Evolutionary conservation across 2,797 vertebrate species (phyloP), one percentile per base, ranked within the genome.

Genomic region (Neosilurus mollespiculum): DNA sequence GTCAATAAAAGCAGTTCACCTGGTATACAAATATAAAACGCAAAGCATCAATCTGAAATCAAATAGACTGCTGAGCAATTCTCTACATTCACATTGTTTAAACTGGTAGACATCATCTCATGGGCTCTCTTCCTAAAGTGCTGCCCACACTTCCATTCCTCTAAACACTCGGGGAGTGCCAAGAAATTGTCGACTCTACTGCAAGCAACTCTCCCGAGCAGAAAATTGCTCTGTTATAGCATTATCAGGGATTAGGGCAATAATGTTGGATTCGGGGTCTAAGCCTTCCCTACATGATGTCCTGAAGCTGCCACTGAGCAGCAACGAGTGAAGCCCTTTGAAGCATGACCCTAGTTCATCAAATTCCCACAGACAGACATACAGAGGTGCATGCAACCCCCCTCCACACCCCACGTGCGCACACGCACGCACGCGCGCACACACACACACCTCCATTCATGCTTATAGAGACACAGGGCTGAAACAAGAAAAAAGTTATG

Each of bases 231-330:
- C 93, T 85, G 93, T 94, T 94, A 94, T 88, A 90, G 93, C 93
- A 94, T 95, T 94, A 95, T 94, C 94, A 93, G 93, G 94, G 94
- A 95, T 95, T 95, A 95, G 87, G 91, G 92, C 93, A 93, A 94
- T 94, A 93, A 90, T 93, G 93, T 92, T 90, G 91, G 92, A 91
- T 91, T 93, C 92, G 88, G 93, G 91, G 92, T 90, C 91, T 92
- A 91, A 93, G 92, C 92, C 91, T 88, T 92, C 85, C 88, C 90
- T 90, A 89, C 91, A 91, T 92, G 92, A 92, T 93, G 91, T 92
- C 92, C 91, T 91, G 89, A 91, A 86, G 85, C 88, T 93, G 91
- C 91, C 89, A 90, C 90, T 87, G 88, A 91, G 91, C 91, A 85
- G 84, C 85, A 89, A 83, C 88, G 89, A 91, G 89, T 89, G 43